phyloP scores from a whole-genome alignment of 2,113 vertebrate species.

The Rhynchopsitta pachyrhyncha region DNA sequence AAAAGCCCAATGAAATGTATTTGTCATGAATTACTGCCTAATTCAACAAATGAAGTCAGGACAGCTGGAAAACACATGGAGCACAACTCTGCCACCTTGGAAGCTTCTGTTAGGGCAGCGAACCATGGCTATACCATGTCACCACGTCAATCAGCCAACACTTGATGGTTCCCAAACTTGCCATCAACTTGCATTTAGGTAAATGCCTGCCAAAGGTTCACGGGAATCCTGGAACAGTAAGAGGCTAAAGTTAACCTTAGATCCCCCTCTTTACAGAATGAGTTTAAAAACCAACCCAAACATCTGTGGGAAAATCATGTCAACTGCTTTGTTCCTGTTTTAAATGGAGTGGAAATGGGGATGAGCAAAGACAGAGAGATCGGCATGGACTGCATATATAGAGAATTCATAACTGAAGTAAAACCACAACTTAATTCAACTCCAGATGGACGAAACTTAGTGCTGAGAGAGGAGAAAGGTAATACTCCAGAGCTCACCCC shows the following conservation, averaged over 20 bases:
- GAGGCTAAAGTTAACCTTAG: background rate
- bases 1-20: conserved; percentile 17
- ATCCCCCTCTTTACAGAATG: background rate
- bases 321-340: background rate
- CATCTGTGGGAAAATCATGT: background rate
- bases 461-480: background rate
- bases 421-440: background rate
- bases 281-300: background rate
- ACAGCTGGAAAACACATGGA: background rate
- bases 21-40: background rate
- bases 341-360: background rate
- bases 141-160: rapidly evolving
- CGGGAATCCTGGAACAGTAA: background rate
- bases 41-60: conserved; percentile 1
- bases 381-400: background rate
- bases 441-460: background rate
- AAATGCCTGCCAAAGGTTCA: background rate
- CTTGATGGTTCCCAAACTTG: background rate
- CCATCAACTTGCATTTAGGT: background rate
- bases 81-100: background rate
- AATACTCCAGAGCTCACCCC: background rate
- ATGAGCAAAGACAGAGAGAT: background rate
- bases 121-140: rapidly evolving
- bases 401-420: background rate
- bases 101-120: background rate